A percentile compares a stretch with the other conserved stretches of the same genome.
Conservation (phyloP, 2,113 vertebrate species). For the Coregonus clupeaformis region DNA sequence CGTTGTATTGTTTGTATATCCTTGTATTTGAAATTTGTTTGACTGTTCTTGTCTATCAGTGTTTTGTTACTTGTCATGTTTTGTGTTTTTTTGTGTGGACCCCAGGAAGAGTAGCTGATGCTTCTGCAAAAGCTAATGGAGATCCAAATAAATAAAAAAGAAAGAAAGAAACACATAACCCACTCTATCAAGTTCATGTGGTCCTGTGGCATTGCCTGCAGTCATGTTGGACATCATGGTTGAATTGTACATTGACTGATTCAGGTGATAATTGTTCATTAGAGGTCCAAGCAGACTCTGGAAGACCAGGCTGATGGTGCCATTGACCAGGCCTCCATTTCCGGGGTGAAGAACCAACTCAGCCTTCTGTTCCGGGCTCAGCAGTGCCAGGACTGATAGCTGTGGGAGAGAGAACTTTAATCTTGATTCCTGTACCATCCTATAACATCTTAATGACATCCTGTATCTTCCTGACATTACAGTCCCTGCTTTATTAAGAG, state of each 20-base stretch:
- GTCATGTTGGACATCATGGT: neutral
- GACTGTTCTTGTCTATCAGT: too few relatives aligned
- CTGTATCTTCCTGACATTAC: neutral
- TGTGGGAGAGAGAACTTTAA: conserved; percentile 7
- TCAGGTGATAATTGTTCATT: neutral
- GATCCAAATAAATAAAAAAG: too few relatives aligned
- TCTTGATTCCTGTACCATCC: neutral
- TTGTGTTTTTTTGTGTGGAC: too few relatives aligned
- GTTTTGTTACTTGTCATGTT: too few relatives aligned
- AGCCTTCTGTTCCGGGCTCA: conserved; percentile 34
- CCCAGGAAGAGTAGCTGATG: too few relatives aligned
- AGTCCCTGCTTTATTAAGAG: neutral
- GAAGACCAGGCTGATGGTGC: conserved; percentile 7
- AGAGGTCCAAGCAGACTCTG: conserved; percentile 18
- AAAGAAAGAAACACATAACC: neutral
- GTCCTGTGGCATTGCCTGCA: neutral
- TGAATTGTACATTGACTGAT: neutral
- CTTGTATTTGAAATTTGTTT: too few relatives aligned
- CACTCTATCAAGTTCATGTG: neutral
- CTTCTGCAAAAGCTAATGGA: too few relatives aligned
- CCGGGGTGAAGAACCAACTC: conserved; percentile 29
- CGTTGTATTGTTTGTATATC: too few relatives aligned
- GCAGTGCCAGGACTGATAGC: conserved; percentile 18
- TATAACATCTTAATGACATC: neutral
- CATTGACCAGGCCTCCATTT: neutral